Evolutionary conservation across 2,888 invertebrate species (phyloP).

Genomic region (Synanthedon andrenaeformis): DNA sequence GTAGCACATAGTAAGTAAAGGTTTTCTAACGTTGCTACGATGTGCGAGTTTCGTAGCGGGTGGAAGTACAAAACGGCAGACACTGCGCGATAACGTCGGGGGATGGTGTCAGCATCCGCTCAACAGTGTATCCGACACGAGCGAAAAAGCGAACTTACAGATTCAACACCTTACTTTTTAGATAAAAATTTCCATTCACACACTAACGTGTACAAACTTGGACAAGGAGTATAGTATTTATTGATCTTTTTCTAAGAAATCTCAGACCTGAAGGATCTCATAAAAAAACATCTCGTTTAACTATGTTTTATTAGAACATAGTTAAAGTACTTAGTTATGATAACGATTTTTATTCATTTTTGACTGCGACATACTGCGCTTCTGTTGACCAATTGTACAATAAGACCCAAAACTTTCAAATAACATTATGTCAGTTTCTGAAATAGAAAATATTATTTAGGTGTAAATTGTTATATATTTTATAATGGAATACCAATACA

Average conservation of each 20-base stretch:
- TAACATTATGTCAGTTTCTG: background rate
- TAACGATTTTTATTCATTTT: no score
- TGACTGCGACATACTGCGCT: background rate
- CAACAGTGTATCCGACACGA: background rate
- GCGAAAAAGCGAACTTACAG: background rate
- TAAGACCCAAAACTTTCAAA: background rate
- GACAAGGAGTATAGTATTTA: background rate
- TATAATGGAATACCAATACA: no score
- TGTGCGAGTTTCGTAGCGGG: background rate
- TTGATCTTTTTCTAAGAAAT: constrained; percentile 4
- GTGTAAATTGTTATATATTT: no score
- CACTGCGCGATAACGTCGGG: background rate
- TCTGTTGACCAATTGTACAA: background rate
- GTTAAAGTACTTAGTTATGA: no score
- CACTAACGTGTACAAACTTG: background rate
- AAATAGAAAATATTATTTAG: no score
- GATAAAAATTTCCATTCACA: background rate
- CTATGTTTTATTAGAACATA: background rate
- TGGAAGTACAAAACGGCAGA: background rate
- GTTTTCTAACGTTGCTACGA: background rate
- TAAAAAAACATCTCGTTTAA: background rate
- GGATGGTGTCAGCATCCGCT: background rate
- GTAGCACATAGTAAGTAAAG: background rate
- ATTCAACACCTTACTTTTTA: background rate
- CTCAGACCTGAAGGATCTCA: constrained; percentile 3